Evolutionary conservation across 2,888 invertebrate genomes (phyloP).

Genomic region (Leucophenga montana): DNA sequence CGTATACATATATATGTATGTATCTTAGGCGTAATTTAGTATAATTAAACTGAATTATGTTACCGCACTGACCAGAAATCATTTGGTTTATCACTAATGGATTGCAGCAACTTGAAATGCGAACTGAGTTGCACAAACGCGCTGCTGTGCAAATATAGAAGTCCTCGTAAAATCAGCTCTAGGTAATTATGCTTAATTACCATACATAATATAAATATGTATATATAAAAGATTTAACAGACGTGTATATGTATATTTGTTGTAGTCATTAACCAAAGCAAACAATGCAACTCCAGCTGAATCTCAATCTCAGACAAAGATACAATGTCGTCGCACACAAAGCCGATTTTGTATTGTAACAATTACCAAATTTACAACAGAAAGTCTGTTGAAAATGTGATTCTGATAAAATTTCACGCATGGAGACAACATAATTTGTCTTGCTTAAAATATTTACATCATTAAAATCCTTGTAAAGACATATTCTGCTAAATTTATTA

Average conservation of each 20-base stretch:
- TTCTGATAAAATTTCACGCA: slow-evolving; percentile 1
- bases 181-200: slow-evolving; percentile 3
- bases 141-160: background rate
- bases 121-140: background rate
- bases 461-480: slow-evolving; percentile 46
- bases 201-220: background rate
- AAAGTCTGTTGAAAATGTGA: background rate
- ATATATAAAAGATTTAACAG: background rate
- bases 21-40: background rate
- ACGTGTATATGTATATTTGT: background rate
- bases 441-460: slow-evolving; percentile 47
- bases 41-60: slow-evolving; percentile 8
- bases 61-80: background rate
- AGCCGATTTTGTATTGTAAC: too few species aligned
- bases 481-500: slow-evolving; percentile 57
- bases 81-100: background rate
- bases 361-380: background rate
- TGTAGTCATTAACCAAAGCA: too few species aligned
- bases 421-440: slow-evolving; percentile 49
- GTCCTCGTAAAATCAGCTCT: background rate
- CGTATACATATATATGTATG: too few species aligned
- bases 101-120: background rate
- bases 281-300: too few species aligned
- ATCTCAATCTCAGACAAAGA: too few species aligned
- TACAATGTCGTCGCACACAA: too few species aligned